Conservation (phyloP, 1,140 invertebrate genomes). For the Philotrypesis tridentata region DNA sequence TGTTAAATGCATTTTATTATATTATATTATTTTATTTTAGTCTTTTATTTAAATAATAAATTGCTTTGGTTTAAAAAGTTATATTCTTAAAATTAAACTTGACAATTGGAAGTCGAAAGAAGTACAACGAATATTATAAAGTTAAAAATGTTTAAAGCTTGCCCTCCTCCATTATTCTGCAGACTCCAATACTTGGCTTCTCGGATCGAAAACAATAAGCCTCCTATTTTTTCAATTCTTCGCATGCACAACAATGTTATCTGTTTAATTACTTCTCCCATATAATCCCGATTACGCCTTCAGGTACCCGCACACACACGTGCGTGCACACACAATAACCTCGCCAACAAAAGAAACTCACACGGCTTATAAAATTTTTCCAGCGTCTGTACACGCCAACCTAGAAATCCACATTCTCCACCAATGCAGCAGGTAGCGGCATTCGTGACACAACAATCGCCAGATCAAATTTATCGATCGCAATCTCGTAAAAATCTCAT, state of each 20-base stretch:
- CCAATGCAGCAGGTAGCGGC: background rate
- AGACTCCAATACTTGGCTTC: no score
- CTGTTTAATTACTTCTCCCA: background rate
- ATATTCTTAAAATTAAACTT: no score
- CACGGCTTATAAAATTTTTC: background rate
- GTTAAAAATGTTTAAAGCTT: no score
- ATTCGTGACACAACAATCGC: background rate
- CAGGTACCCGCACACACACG: no score
- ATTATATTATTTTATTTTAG: no score
- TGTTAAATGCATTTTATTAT: no score
- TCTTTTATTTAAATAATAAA: no score
- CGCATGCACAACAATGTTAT: background rate
- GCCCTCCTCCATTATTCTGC: background rate
- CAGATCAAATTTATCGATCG: background rate
- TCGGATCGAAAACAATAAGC: background rate
- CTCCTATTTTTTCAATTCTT: background rate
- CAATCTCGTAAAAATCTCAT: background rate
- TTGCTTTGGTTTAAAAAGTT: no score
- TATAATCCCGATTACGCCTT: background rate
- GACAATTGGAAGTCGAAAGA: background rate
- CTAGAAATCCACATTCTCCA: background rate
- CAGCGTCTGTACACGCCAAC: background rate
- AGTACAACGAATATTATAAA: background rate
- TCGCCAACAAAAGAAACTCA: background rate
- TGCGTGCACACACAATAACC: background rate